Evolutionary conservation across 2,797 vertebrate genomes (phyloP), one percentile per base, ranked within the genome.

Genomic region (Rhinatrema bivittatum): DNA sequence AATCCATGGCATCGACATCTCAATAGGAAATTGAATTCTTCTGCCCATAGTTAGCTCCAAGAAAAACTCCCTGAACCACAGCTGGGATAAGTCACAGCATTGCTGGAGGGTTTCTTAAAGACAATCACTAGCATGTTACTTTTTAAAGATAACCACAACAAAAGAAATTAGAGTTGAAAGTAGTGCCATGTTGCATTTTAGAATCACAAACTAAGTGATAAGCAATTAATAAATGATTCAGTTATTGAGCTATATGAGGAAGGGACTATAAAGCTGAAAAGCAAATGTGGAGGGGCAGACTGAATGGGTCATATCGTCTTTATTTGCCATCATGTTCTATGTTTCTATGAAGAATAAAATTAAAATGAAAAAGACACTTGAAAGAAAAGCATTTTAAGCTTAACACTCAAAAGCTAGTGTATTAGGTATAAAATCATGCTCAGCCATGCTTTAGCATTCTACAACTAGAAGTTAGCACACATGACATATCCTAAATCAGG

Each of bases 1-100:
- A 76, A 98, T 98, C 94, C 94, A 98, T 25, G 94, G 94, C 93
- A 98, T 91, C 33, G 94, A 98, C 94, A 98, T 98, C 62, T 98
- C 94, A 20, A 98, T 98, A 40, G 94, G 94, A 67, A 98, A 98
- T 64, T 98, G 94, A 70, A 98, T 98, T 67, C 94, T 87, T 56
- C 91, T 89, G 26, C 94, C 94, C 94, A 98, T 98, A 2, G 94
- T 98, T 53, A 98, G 77, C 58, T 98, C 94, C 79, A 98, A 62
- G 69, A 98, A 98, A 77, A 98, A 98, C 70, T 98, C 94, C 20
- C 94, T 82, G 84, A 98, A 98, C 94, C 94, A 98, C 20, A 98
- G 84, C 71, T 98, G 94, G 20, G 94, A 97, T n/a, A 98, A 82
- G 59, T 97, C 94, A 58, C 93, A 98, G 63, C 94, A 97, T 12